Evolutionary conservation across 2,113 vertebrate species (phyloP), one percentile per base, ranked within the genome.

Genomic region (Melierax canorus): DNA sequence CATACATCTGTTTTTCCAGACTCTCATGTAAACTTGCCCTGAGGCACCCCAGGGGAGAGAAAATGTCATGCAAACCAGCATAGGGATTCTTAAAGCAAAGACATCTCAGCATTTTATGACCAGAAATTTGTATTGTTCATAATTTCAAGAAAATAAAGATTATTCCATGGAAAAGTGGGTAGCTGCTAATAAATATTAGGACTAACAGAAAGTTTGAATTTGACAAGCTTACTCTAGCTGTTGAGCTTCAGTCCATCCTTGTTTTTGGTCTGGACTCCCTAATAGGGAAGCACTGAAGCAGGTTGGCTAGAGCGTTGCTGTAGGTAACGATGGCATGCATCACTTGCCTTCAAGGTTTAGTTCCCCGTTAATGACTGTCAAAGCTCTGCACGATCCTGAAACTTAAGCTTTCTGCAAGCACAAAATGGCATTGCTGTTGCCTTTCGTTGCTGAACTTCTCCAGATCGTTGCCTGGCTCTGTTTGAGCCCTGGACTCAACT

Each of bases 51-150:
- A 51, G 24, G 51, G 12, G 26, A 27, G 38, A 13, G 36, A 30
- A 50, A 46, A 46, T 9, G 4, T n/a, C 46, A 9, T 10, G 23
- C 13, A 81, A n/a, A 20, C 10, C 58, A 30, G 50, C 1, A 0
- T 4, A 5, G 60, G 36, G 53, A 15, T 86, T 46, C 36, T 19
- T 36, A 29, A 84, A 91, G 34, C 58, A 14, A 53, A 46, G 34
- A 9, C 50, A 13, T 6, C 34, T 24, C 0, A 8, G 29, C 0
- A 0, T 43, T 66, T 46, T n/a, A 3, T 32, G 12, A 12, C 4
- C n/a, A 41, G 46, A 39, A 63, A 55, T 19, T 19, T 15, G 9
- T 5, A 7, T 18, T 34, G 24, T 12, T 76, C 17, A 1, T 84
- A 1, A 38, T 39, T 59, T 74, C 5, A 15, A 59, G 45, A 27